Evolutionary conservation across 2,113 vertebrate species (phyloP).

Genomic region (Paraplagusia blochii): DNA sequence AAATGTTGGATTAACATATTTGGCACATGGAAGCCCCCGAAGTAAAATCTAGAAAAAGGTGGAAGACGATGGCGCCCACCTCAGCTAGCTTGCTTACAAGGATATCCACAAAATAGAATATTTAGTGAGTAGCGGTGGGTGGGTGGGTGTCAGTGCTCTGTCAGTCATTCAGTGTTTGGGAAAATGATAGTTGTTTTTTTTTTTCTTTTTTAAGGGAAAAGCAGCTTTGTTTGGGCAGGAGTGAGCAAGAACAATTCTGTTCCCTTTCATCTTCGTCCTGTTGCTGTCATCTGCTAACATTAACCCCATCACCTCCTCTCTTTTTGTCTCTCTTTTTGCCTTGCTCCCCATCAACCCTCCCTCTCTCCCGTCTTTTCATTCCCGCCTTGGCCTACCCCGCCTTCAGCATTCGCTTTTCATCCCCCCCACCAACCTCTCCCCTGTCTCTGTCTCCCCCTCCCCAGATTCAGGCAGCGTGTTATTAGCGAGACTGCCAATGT

Average conservation of each 20-base stretch:
- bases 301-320: constrained; percentile 56
- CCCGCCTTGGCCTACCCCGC: constrained; percentile 23
- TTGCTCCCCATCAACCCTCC: constrained; percentile 26
- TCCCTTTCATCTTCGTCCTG: constrained; percentile 70
- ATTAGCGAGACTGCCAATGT: constrained; percentile 78
- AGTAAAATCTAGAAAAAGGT: constrained; percentile 52
- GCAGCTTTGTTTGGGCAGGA: constrained; percentile 59
- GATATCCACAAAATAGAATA: constrained; percentile 20
- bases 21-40: constrained; percentile 48
- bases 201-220: constrained; percentile 42
- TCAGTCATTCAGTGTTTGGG: constrained; percentile 52
- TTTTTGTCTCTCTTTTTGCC: constrained; percentile 53
- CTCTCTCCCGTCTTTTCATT: constrained; percentile 40
- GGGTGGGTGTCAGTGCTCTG: constrained; percentile 44
- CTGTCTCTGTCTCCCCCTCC: constrained; percentile 18
- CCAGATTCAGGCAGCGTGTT: constrained; percentile 59
- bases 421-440: constrained; percentile 13
- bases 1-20: constrained; percentile 57
- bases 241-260: constrained; percentile 54
- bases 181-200: constrained; percentile 61
- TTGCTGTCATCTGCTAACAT: constrained; percentile 61
- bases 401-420: constrained; percentile 19
- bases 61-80: constrained; percentile 18
- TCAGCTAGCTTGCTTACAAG: constrained; percentile 24
- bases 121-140: constrained; percentile 17